Evolutionary conservation across 35 echinoderm and acorn worm genomes (phyloP).

Genomic region (Apostichopus japonicus): DNA sequence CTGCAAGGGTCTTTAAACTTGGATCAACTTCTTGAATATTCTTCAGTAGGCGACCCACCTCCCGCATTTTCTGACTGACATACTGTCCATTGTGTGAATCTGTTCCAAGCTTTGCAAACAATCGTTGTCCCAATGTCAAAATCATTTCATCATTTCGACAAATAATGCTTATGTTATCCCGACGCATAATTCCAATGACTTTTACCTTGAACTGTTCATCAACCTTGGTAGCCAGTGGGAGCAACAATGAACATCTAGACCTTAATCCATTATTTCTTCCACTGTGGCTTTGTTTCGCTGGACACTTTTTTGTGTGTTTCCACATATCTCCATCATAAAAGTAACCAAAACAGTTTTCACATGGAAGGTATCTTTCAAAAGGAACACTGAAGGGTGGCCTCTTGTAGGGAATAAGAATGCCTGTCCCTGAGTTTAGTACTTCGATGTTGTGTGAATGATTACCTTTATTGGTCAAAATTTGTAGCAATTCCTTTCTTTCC

Average conservation of each 20-base stretch:
- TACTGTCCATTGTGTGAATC: slow-evolving; percentile 44
- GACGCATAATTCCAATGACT: slow-evolving; percentile 50
- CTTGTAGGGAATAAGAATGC: slow-evolving; percentile 67
- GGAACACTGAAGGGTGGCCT: slow-evolving; percentile 54
- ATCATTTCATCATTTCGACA: slow-evolving; percentile 66
- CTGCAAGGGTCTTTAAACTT: neutral
- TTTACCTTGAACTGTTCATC: slow-evolving; percentile 21
- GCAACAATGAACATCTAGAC: slow-evolving; percentile 47
- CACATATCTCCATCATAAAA: slow-evolving; percentile 51
- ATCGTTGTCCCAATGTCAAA: slow-evolving; percentile 38
- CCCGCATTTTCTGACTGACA: slow-evolving; percentile 72
- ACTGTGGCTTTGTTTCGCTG: neutral
- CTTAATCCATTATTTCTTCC: slow-evolving; percentile 39
- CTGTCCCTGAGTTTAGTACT: slow-evolving; percentile 54
- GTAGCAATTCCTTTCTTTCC: slow-evolving; percentile 42
- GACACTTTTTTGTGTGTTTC: slow-evolving; percentile 66
- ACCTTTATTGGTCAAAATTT: slow-evolving; percentile 61
- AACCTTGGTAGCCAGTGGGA: slow-evolving; percentile 41
- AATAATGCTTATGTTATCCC: slow-evolving; percentile 50
- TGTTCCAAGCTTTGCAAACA: slow-evolving; percentile 39
- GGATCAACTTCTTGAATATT: neutral
- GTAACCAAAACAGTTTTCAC: slow-evolving; percentile 59
- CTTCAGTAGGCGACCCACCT: slow-evolving; percentile 50
- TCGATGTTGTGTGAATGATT: slow-evolving; percentile 76
- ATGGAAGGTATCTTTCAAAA: slow-evolving; percentile 48